Conservation (phyloP, 2,888 invertebrate genomes). For the Zygaena filipendulae region DNA sequence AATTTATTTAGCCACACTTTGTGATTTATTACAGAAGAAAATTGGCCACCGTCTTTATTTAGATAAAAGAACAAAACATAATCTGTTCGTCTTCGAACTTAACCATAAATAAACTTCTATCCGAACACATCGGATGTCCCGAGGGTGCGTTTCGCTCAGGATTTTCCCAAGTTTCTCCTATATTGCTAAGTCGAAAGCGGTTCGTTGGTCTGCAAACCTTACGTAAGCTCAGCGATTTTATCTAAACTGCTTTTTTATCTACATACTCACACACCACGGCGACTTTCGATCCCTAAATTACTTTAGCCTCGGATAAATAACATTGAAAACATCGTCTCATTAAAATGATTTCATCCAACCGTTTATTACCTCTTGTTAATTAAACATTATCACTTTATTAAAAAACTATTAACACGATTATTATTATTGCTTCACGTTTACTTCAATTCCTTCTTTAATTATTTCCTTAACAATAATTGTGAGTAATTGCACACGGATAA, state of each 20-base stretch:
- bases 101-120: too few species aligned
- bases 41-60: too few species aligned
- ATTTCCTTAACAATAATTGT: constrained; percentile 24
- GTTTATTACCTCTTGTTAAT: constrained; percentile 23
- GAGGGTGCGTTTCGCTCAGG: neutral
- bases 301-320: constrained; percentile 15
- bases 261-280: constrained; percentile 46
- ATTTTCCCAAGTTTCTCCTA: too few species aligned
- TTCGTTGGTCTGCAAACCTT: constrained; percentile 30
- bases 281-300: constrained; percentile 19
- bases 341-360: constrained; percentile 36
- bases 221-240: constrained; percentile 46
- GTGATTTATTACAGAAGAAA: too few species aligned
- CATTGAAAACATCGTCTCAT: constrained; percentile 13
- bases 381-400: constrained; percentile 28
- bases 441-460: constrained; percentile 32
- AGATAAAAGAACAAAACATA: too few species aligned
- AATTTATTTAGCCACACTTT: too few species aligned
- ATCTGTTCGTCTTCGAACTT: too few species aligned
- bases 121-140: too few species aligned
- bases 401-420: constrained; percentile 46
- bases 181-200: constrained; percentile 16
- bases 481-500: constrained; percentile 18
- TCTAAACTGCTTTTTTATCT: constrained; percentile 32
- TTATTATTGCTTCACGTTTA: constrained; percentile 46